These are phyloP conservation scores for Isoperla grammatica DNA, from an alignment of 2,888 invertebrate species.

Conservation along the genomic window DNA sequence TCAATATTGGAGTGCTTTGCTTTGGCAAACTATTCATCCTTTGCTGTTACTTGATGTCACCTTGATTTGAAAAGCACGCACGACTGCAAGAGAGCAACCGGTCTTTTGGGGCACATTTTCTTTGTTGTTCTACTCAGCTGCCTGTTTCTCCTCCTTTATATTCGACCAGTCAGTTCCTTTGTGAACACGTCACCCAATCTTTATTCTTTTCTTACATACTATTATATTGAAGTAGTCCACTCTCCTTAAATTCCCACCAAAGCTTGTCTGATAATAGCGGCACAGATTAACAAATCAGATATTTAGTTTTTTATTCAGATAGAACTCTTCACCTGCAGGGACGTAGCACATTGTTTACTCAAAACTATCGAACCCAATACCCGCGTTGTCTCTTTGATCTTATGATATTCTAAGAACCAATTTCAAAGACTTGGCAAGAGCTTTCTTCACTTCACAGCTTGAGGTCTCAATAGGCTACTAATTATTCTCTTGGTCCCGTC, in stretches of 20 bases:
- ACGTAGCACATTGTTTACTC: too few species aligned
- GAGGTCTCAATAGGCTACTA: slow-evolving; percentile 18
- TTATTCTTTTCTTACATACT: slow-evolving; percentile 21
- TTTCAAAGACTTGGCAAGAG: too few species aligned
- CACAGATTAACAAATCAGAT: slow-evolving; percentile 15
- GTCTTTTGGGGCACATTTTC: slow-evolving; percentile 13
- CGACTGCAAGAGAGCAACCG: slow-evolving; percentile 24
- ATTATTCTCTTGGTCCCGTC: slow-evolving; percentile 4
- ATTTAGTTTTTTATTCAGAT: neutral
- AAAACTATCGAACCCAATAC: too few species aligned
- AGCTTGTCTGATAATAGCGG: neutral
- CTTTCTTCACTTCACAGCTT: neutral
- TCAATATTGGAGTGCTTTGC: slow-evolving; percentile 20
- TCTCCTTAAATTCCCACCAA: slow-evolving; percentile 9
- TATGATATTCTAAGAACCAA: too few species aligned
- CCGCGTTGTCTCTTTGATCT: too few species aligned
- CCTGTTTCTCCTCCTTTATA: slow-evolving; percentile 22
- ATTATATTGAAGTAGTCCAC: slow-evolving; percentile 9
- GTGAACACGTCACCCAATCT: slow-evolving; percentile 20
- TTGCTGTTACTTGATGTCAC: slow-evolving; percentile 22
- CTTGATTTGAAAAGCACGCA: slow-evolving; percentile 26
- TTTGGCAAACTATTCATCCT: slow-evolving; percentile 21
- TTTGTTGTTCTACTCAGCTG: slow-evolving; percentile 18
- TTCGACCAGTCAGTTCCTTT: slow-evolving; percentile 22
- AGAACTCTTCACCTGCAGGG: too few species aligned